Evolutionary conservation across 2,888 invertebrate species (phyloP).

Genomic region (Scrobipalpa costella): DNA sequence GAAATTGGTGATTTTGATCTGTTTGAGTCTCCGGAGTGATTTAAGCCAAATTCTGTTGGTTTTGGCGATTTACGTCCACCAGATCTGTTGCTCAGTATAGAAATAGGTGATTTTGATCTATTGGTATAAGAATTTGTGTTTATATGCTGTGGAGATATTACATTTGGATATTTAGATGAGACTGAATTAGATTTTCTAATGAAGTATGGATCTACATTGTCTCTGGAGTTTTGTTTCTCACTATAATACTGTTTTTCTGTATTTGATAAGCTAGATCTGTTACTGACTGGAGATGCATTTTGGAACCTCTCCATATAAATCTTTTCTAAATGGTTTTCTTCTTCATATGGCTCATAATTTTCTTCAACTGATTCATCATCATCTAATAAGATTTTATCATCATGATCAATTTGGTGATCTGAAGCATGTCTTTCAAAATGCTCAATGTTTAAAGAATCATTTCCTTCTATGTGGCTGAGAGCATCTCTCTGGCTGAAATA

Average conservation of each 20-base stretch:
- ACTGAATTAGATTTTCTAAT: constrained; percentile 49
- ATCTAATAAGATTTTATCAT: constrained; percentile 39
- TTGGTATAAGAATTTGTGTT: constrained; percentile 25
- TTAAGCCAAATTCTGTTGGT: neutral
- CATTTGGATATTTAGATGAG: constrained; percentile 48
- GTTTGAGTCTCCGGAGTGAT: constrained; percentile 12
- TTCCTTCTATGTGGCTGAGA: constrained; percentile 56
- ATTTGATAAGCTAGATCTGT: constrained; percentile 45
- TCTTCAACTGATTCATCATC: constrained; percentile 41
- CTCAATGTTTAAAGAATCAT: constrained; percentile 43
- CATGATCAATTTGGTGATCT: constrained; percentile 40
- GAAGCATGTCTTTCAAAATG: constrained; percentile 36
- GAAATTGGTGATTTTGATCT: constrained; percentile 54
- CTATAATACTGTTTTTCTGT: constrained; percentile 36
- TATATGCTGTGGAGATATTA: constrained; percentile 34
- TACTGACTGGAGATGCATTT: constrained; percentile 52
- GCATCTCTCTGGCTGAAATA: constrained; percentile 75
- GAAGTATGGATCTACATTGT: constrained; percentile 54
- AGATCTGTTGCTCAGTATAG: constrained; percentile 46
- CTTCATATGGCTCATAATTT: constrained; percentile 45
- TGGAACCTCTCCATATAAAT: constrained; percentile 67
- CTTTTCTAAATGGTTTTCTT: constrained; percentile 66
- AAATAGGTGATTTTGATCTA: constrained; percentile 52
- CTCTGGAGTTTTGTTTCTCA: constrained; percentile 37
- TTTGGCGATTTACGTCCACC: constrained; percentile 40